phyloP scores from a whole-genome alignment of 2,113 vertebrate species.

The Oxyura jamaicensis region DNA sequence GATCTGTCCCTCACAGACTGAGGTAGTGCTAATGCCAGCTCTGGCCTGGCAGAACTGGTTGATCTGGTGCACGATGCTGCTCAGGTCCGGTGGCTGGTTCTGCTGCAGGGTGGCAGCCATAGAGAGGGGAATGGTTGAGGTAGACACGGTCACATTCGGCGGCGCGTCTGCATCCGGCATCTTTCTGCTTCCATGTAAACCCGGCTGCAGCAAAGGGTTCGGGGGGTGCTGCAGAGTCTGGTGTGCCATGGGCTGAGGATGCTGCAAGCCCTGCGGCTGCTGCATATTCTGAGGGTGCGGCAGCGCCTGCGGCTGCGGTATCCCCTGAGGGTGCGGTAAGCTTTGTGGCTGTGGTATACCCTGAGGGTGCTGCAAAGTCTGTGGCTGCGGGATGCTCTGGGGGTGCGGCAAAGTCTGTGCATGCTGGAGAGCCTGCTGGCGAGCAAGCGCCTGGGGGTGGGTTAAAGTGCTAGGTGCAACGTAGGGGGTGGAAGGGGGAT shows the following conservation, averaged over 20 bases:
- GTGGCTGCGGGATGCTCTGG: slow-evolving; percentile 76
- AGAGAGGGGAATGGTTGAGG: slow-evolving; percentile 99
- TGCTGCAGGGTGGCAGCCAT: slow-evolving; percentile 95
- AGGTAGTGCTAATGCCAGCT: slow-evolving; percentile 90
- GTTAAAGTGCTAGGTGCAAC: slow-evolving; percentile 98
- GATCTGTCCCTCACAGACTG: slow-evolving; percentile 98
- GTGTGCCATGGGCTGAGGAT: slow-evolving; percentile 77
- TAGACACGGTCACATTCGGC: slow-evolving; percentile 99
- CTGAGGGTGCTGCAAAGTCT: slow-evolving; percentile 79
- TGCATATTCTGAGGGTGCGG: slow-evolving; percentile 78
- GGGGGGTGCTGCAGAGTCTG: slow-evolving; percentile 81
- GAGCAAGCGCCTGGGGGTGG: slow-evolving; percentile 86
- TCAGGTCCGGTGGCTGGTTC: slow-evolving; percentile 92
- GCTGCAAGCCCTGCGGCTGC: slow-evolving; percentile 80
- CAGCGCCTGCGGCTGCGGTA: slow-evolving; percentile 74
- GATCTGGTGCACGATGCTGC: slow-evolving; percentile 98
- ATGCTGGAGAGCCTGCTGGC: slow-evolving; percentile 87
- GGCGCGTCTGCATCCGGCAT: slow-evolving; percentile 94
- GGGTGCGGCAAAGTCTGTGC: slow-evolving; percentile 82
- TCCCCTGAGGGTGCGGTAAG: slow-evolving; percentile 79
- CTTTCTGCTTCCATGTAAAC: slow-evolving; percentile 90
- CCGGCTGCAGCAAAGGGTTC: slow-evolving; percentile 83
- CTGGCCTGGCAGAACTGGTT: slow-evolving; percentile 98
- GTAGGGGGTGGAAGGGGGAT: slow-evolving; percentile 86
- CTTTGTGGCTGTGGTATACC: slow-evolving; percentile 77